Conservation (phyloP, 2,113 vertebrate species). For the Hippopotamus amphibius region DNA sequence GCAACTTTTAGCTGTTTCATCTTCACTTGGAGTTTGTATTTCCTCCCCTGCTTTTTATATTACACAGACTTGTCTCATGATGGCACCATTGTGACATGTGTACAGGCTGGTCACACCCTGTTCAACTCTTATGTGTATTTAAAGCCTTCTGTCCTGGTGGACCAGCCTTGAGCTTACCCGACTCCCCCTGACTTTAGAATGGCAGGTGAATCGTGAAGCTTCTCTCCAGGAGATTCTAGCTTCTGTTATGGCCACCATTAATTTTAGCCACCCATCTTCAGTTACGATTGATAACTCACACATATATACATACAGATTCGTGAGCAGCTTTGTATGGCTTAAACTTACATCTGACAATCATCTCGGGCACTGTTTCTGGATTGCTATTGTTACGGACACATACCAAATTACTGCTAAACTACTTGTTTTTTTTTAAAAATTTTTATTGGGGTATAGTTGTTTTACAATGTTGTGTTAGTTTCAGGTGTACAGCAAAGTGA, state of each 20-base stretch:
- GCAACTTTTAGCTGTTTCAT: not conserved
- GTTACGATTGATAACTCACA: not conserved
- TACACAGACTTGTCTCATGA: conserved; percentile 69
- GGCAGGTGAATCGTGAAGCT: not conserved
- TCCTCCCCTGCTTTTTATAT: conserved; percentile 54
- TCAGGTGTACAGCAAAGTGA: too few species aligned
- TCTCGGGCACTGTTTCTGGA: not conserved
- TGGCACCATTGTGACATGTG: conserved; percentile 76
- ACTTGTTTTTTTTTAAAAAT: not conserved
- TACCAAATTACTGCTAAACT: not conserved
- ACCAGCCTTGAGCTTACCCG: not conserved
- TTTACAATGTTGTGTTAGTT: too few species aligned
- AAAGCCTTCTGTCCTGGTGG: not conserved
- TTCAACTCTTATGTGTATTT: not conserved
- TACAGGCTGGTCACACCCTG: conserved; percentile 12
- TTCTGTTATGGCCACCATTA: not conserved
- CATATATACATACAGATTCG: not conserved
- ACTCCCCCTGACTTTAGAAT: not conserved
- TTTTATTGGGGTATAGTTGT: too few species aligned
- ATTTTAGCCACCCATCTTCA: not conserved
- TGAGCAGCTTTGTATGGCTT: not conserved
- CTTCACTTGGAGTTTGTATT: conserved; percentile 2
- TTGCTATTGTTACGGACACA: not conserved
- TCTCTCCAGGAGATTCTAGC: not conserved
- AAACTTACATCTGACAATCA: not conserved